Evolutionary conservation across 2,113 vertebrate species (phyloP), one percentile per base, ranked within the genome.

Genomic region (Oxyruncus cristatus): DNA sequence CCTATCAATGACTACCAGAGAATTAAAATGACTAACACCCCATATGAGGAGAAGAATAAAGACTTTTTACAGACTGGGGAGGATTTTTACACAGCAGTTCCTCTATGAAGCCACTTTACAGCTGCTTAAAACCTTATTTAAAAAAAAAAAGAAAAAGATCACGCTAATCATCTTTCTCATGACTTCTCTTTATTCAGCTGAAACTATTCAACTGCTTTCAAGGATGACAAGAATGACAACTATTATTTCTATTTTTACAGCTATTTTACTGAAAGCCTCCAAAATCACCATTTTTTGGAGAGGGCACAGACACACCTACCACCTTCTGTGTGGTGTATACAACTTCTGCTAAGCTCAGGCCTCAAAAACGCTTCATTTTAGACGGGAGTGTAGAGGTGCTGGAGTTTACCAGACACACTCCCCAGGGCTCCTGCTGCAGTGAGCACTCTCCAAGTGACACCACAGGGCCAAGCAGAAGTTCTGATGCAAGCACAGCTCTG

Each of bases 341-440:
- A 62, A 59, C n/a, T 32, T 46, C 50, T 80, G 74, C 74, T 44
- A 46, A 62, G 73, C 58, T 82, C 50, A 83, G 37, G 61, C 30
- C 63, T 59, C 66, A 32, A 6, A 82, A 61, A 26, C 2, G 10
- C 6, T 7, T 33, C 1, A 0, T 30, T 83, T 83, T 9, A 66
- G 8, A 12, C 1, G 12, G 6, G 32, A 58, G 21, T 0, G 0
- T 0, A 28, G 53, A 32, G 89, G 0, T 42, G 32, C 8, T 30
- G 8, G 42, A 50, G 47, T 3, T 66, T 10, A 20, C 8, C 80
- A 78, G 62, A 56, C 26, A 24, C 93, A 19, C n/a, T 66, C 9
- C 26, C 37, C 63, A 27, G 23, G 56, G 14, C 61, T 74, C 47
- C 47, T 8, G 6, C 2, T 30, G 37, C 66, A 47, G 30, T 3